These are phyloP conservation scores for Cyprinodon brontotheroides DNA, from an alignment of 2,113 vertebrate species.

Conservation along the genomic window DNA sequence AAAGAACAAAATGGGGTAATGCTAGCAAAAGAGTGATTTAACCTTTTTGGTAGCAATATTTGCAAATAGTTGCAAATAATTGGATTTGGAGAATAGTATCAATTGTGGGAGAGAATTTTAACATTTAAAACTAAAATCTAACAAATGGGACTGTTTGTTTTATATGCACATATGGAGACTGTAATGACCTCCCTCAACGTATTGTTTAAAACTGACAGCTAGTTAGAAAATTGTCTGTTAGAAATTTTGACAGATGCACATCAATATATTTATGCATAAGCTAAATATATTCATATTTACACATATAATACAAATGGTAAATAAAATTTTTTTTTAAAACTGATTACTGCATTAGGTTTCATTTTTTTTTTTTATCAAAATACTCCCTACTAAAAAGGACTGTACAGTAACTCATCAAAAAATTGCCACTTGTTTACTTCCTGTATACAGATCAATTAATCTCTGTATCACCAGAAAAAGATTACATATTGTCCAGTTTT, in stretches of 20 bases:
- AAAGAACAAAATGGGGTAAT: background rate
- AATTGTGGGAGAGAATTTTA: too few relatives aligned
- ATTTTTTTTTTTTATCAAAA: background rate
- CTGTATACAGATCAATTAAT: background rate
- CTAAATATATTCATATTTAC: background rate
- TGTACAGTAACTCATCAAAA: background rate
- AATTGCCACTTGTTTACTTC: background rate
- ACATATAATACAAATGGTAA: too few relatives aligned
- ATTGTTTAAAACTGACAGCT: background rate
- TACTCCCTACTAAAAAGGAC: background rate
- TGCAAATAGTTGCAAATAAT: too few relatives aligned
- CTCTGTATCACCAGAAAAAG: background rate
- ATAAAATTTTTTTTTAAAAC: too few relatives aligned
- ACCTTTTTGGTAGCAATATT: too few relatives aligned
- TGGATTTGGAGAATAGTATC: too few relatives aligned
- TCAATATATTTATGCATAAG: background rate
- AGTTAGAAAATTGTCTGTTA: background rate
- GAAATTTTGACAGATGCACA: background rate
- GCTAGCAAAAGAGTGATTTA: too few relatives aligned
- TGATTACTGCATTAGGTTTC: background rate
- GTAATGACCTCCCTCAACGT: background rate
- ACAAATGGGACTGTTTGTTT: background rate
- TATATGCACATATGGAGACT: background rate
- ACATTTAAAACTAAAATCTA: background rate
- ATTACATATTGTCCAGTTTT: conserved; percentile 11